Conservation (phyloP, 2,113 vertebrate genomes). For the Eonycteris spelaea region DNA sequence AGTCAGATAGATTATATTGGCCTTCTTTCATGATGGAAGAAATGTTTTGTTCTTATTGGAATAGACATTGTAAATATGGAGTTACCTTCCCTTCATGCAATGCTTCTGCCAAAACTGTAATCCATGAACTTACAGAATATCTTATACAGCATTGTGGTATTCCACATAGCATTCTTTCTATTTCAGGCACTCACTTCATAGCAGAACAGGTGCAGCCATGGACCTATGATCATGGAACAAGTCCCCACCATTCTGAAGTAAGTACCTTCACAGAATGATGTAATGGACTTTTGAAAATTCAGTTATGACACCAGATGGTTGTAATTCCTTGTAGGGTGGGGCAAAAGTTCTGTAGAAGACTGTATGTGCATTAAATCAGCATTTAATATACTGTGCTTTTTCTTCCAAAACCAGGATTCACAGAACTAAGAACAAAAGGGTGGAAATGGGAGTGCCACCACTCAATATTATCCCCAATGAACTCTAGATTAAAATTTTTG, state of each 20-base stretch:
- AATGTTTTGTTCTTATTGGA: not conserved
- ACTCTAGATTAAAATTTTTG: not conserved
- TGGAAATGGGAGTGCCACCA: not conserved
- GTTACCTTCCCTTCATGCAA: not conserved
- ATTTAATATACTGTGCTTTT: not conserved
- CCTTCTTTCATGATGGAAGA: not conserved
- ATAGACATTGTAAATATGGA: not conserved
- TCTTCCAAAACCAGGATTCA: not conserved
- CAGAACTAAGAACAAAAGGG: not conserved
- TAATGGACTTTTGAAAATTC: not conserved
- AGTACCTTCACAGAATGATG: not conserved
- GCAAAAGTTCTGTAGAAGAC: not conserved
- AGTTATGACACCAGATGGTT: not conserved
- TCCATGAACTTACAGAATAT: not conserved
- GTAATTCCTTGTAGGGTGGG: not conserved
- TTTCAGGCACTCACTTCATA: not conserved
- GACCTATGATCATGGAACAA: not conserved
- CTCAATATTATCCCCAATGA: not conserved
- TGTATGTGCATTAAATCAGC: not conserved
- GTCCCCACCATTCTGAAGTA: not conserved
- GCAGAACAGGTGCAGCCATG: not conserved
- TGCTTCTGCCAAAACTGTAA: not conserved
- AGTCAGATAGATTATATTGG: not conserved
- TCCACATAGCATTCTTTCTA: not conserved
- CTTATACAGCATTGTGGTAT: not conserved